Evolutionary conservation across 2,797 vertebrate species (phyloP).

Genomic region (Spondyliosoma cantharus): DNA sequence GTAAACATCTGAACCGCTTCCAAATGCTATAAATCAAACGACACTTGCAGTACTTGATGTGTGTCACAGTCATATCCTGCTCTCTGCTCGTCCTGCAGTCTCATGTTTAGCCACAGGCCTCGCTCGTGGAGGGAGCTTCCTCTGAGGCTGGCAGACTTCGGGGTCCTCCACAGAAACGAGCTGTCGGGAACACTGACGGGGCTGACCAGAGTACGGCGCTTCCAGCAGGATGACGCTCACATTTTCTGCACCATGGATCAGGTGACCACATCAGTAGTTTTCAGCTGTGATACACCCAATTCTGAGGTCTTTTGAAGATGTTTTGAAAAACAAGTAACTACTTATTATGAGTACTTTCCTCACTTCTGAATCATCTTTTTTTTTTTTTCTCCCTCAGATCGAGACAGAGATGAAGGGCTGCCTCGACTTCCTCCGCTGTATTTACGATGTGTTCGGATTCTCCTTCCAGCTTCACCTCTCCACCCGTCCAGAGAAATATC

Average conservation of each 20-base stretch:
- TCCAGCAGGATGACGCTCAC: slow-evolving; percentile 98
- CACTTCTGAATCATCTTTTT: neutral
- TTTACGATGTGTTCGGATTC: slow-evolving; percentile 93
- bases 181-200: slow-evolving; percentile 91
- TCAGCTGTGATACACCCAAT: neutral
- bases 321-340: neutral
- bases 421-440: slow-evolving; percentile 91
- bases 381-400: slow-evolving; percentile 84
- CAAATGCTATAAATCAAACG: neutral
- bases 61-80: neutral
- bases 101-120: slow-evolving; percentile 94
- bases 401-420: slow-evolving; percentile 94
- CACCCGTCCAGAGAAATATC: slow-evolving; percentile 92
- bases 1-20: neutral
- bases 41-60: neutral
- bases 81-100: slow-evolving; percentile 75
- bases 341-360: slow-evolving; percentile 23
- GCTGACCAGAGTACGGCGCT: slow-evolving; percentile 92
- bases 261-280: slow-evolving; percentile 77
- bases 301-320: neutral
- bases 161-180: slow-evolving; percentile 95
- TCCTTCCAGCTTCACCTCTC: slow-evolving; percentile 95
- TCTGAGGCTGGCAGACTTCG: slow-evolving; percentile 93
- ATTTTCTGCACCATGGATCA: slow-evolving; percentile 96
- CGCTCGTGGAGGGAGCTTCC: slow-evolving; percentile 97